phyloP scores from a whole-genome alignment of 2,113 vertebrate species.

The Ciconia stormi region DNA sequence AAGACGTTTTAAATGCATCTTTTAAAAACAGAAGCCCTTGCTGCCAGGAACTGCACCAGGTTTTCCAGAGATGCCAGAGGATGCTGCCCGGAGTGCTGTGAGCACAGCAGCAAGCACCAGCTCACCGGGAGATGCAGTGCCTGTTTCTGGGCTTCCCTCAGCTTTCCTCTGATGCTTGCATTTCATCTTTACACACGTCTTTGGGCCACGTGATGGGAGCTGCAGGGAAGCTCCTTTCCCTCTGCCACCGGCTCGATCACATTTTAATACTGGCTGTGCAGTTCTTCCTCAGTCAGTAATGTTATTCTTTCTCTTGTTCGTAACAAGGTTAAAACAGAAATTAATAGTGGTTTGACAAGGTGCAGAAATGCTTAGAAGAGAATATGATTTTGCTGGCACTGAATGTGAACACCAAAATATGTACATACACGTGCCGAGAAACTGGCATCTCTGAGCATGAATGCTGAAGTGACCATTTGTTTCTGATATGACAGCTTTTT shows the following conservation, averaged over 20 bases:
- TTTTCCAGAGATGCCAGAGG: neutral
- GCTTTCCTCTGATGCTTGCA: neutral
- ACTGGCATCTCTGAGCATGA: neutral
- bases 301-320: neutral
- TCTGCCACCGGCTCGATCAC: accelerated
- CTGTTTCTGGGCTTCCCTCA: neutral
- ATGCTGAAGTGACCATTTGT: neutral
- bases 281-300: neutral
- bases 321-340: neutral
- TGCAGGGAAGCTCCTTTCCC: neutral
- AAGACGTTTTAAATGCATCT: neutral
- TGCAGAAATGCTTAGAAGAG: neutral
- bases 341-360: neutral
- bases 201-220: neutral
- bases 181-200: neutral
- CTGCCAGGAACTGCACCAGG: neutral
- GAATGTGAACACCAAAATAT: neutral
- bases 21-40: neutral
- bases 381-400: neutral
- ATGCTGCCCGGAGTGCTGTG: accelerated
- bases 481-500: neutral
- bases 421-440: accelerated
- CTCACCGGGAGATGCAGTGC: neutral
- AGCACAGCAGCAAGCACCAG: neutral
- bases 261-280: neutral